Evolutionary conservation across 2,797 vertebrate genomes (phyloP), one percentile per base, ranked within the genome.

Genomic region (Leptoclinus maculatus): DNA sequence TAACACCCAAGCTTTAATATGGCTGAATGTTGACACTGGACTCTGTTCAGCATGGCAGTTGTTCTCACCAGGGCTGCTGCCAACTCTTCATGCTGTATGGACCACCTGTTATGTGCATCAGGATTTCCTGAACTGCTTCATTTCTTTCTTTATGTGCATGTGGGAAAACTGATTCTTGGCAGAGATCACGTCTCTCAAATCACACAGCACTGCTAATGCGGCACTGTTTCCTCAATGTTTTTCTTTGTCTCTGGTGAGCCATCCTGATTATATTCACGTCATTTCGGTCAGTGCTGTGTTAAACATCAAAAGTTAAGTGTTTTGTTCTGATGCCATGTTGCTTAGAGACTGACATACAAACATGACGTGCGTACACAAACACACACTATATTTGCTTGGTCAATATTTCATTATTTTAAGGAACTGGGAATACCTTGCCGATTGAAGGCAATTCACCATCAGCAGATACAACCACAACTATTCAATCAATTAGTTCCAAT

Each of bases 81-180:
- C 88, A 91, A 80, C 45, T 80, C 66, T 71, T 80, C 57, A 34
- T 59, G 14, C 67, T 76, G 76, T 69, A 32, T 36, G 60, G 43
- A 66, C 76, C 89, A 91, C 88, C 92, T 93, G 92, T 89, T 93
- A 82, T 87, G 58, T 87, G 43, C 90, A 92, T 93, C 88, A 90
- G 71, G 59, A 74, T 70, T 88, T 89, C 67, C 74, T 80, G 25
- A 83, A 83, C 71, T 69, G 9, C 71, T 80, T 78, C 39, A 16
- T 66, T 68, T 72, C 57, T 80, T 80, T 82, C 71, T 86, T 59
- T 47, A 76, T 79, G 74, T 77, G 74, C 77, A 63, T 79, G 71
- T 86, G 85, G 88, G 87, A 88, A 85, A 90, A 85, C 49, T 47
- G 78, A 77, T 60, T 78, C 54, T 78, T 88, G 89, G 86, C 83